These are phyloP conservation scores for Andrena bucephala DNA, from an alignment of 2,888 invertebrate species.

Conservation along the genomic window DNA sequence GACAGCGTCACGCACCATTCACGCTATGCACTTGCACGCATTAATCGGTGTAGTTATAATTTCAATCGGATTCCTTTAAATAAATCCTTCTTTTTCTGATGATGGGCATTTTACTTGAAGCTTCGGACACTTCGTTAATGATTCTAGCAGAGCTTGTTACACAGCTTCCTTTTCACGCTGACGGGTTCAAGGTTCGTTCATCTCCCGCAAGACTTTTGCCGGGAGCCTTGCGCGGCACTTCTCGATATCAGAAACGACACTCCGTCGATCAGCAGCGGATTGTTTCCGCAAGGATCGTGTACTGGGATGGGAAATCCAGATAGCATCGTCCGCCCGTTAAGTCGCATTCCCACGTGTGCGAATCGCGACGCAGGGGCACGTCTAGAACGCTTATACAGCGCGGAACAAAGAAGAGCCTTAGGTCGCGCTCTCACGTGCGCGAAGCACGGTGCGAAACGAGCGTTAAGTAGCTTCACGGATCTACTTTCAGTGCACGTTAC, in stretches of 20 bases:
- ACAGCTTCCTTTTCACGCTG: not conserved
- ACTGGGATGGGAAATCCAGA: not conserved
- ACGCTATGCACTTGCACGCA: not conserved
- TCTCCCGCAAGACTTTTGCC: slow-evolving; percentile 26
- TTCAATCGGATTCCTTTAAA: not conserved
- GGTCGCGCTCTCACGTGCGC: not conserved
- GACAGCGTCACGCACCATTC: slow-evolving; percentile 4
- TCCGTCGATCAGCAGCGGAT: slow-evolving; percentile 29
- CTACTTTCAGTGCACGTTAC: not conserved
- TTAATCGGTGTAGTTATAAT: not conserved
- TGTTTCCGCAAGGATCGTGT: not conserved
- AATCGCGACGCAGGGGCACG: not conserved
- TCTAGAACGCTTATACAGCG: not conserved
- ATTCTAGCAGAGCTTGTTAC: not conserved
- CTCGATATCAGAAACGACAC: slow-evolving; percentile 12
- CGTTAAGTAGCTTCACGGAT: not conserved
- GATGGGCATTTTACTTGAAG: too few species aligned
- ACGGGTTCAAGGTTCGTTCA: slow-evolving; percentile 8
- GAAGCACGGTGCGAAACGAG: not conserved
- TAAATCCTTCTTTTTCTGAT: too few species aligned
- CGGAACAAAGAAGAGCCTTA: not conserved
- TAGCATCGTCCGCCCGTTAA: not conserved
- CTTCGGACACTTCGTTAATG: not conserved
- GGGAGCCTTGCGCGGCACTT: slow-evolving; percentile 19
- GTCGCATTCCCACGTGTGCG: not conserved